These are phyloP conservation scores for Struthidea cinerea DNA, from an alignment of 2,113 vertebrate species.

Conservation along the genomic window DNA sequence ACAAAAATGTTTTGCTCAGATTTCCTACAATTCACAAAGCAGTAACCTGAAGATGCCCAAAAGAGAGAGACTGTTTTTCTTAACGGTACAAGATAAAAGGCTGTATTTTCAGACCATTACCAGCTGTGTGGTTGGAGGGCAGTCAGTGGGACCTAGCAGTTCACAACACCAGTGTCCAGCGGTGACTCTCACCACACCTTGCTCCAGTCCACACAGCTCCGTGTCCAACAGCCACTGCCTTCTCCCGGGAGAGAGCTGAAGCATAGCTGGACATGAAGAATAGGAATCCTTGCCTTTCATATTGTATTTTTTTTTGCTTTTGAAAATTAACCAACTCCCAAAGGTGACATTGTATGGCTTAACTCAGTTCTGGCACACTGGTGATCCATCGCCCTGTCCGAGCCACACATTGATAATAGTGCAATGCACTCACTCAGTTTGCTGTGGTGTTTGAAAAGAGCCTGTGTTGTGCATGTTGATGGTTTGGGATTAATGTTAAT, in stretches of 20 bases:
- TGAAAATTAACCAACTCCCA: background rate
- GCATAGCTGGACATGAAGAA: background rate
- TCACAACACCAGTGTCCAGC: rapidly evolving
- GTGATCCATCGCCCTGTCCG: background rate
- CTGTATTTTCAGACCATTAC: background rate
- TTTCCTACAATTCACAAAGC: background rate
- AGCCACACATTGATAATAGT: rapidly evolving
- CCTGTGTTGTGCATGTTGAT: background rate
- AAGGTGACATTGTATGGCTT: background rate
- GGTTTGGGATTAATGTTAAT: background rate
- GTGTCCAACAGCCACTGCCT: background rate
- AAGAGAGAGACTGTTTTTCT: background rate
- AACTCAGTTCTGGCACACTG: background rate
- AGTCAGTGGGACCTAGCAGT: background rate
- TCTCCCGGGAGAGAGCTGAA: background rate
- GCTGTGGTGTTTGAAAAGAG: background rate
- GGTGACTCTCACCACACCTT: background rate
- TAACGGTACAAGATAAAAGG: background rate
- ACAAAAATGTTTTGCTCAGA: background rate
- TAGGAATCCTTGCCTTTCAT: background rate
- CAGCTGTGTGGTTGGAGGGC: background rate
- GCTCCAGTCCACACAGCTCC: background rate
- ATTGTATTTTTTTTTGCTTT: background rate
- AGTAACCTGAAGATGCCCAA: background rate
- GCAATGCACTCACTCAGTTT: background rate